Percentiles rank a stretch among this genome's conserved stretches.
Evolutionary conservation across 2,888 invertebrate genomes (phyloP).

Genomic region (Melangyna quadrimaculata): DNA sequence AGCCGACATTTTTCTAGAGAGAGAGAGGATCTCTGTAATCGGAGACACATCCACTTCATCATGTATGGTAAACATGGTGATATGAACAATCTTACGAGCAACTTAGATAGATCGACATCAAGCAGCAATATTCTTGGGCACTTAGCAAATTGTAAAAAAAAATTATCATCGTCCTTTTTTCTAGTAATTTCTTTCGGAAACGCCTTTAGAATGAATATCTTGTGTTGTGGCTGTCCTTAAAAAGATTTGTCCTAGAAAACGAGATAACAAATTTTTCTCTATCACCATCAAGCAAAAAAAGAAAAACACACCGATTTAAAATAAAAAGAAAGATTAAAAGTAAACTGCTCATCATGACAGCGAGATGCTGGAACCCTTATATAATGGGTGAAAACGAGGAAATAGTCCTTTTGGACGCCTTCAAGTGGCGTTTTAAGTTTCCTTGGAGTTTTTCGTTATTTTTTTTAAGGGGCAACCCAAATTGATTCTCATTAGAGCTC

Average conservation of each 20-base stretch:
- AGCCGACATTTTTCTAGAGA: background rate
- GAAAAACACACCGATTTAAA: background rate
- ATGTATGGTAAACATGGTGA: slow-evolving; percentile 64
- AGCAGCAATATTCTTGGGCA: slow-evolving; percentile 23
- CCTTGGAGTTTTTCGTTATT: background rate
- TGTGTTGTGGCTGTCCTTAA: slow-evolving; percentile 7
- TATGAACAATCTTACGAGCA: slow-evolving; percentile 43
- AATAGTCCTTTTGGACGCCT: slow-evolving; percentile 53
- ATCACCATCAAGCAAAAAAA: background rate
- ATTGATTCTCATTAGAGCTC: slow-evolving; percentile 47
- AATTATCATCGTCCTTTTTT: slow-evolving; percentile 37
- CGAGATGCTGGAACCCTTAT: background rate
- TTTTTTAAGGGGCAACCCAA: slow-evolving; percentile 7
- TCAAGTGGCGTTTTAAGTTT: slow-evolving; percentile 62
- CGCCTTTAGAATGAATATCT: slow-evolving; percentile 20
- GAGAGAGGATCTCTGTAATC: slow-evolving; percentile 31
- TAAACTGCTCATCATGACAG: slow-evolving; percentile 22
- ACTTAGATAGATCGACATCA: slow-evolving; percentile 29
- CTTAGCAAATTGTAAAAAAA: slow-evolving; percentile 29
- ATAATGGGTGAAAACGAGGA: background rate
- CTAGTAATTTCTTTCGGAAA: slow-evolving; percentile 32
- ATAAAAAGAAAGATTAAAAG: slow-evolving; percentile 18
- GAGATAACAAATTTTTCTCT: slow-evolving; percentile 58
- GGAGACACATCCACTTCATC: slow-evolving; percentile 64
- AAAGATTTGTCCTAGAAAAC: slow-evolving; percentile 30